Conservation (phyloP, 2,888 invertebrate species). For the Toxonevra muliebris region DNA sequence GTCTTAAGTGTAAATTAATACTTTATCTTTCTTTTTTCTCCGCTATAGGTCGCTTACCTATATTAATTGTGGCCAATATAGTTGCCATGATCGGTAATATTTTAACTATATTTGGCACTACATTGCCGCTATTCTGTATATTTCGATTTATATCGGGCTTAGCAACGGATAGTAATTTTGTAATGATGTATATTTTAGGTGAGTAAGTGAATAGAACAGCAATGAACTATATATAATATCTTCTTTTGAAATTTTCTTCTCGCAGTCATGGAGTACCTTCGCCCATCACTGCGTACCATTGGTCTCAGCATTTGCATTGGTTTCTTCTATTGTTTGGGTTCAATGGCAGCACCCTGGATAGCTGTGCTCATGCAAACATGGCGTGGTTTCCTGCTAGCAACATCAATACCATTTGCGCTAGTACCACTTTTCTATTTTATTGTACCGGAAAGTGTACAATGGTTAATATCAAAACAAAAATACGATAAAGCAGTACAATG, state of each 20-base stretch:
- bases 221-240: neutral
- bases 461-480: conserved; percentile 69
- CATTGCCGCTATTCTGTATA: conserved; percentile 65
- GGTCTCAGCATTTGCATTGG: conserved; percentile 71
- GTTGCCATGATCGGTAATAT: conserved; percentile 68
- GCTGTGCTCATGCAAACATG: conserved; percentile 66
- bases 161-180: conserved; percentile 70
- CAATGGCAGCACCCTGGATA: conserved; percentile 67
- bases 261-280: conserved; percentile 70
- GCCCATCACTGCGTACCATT: conserved; percentile 65
- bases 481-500: conserved; percentile 67
- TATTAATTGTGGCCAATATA: conserved; percentile 67
- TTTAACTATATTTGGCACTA: conserved; percentile 66
- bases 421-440: conserved; percentile 67
- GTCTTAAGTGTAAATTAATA: too few species aligned
- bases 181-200: conserved; percentile 73
- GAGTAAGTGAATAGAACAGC: conserved; percentile 32
- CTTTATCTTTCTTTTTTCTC: too few species aligned
- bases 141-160: conserved; percentile 70
- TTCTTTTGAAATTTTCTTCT: neutral
- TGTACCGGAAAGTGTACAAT: conserved; percentile 71
- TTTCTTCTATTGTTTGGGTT: conserved; percentile 69
- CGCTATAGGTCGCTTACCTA: conserved; percentile 67
- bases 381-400: conserved; percentile 67
- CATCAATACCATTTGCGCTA: conserved; percentile 66